A percentile compares a stretch with the other conserved stretches of the same genome.
Evolutionary conservation across 2,888 invertebrate genomes (phyloP).

Genomic region (Lasius platythorax): DNA sequence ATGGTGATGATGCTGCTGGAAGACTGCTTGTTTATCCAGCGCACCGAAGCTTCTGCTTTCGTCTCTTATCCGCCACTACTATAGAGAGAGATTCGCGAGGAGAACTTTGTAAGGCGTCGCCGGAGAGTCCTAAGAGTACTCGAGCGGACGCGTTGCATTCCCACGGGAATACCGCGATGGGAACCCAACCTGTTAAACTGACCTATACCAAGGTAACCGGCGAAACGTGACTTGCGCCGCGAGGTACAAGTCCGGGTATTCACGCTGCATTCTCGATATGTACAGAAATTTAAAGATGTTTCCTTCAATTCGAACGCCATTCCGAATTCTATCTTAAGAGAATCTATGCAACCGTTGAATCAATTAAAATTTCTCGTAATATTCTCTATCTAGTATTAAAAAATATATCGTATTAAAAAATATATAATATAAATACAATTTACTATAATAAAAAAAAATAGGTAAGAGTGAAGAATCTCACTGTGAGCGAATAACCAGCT

Average conservation of each 20-base stretch:
- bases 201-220: constrained; percentile 69
- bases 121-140: constrained; percentile 60
- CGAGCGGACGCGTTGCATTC: constrained; percentile 68
- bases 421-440: not conserved
- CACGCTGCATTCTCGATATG: not conserved
- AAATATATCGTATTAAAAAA: not conserved
- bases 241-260: constrained; percentile 24
- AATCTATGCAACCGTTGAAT: not conserved
- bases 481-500: not conserved
- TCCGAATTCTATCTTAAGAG: not conserved
- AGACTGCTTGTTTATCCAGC: constrained; percentile 77
- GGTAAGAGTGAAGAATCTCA: not conserved
- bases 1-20: constrained; percentile 54
- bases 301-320: not conserved
- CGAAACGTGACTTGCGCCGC: constrained; percentile 69
- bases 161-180: constrained; percentile 73
- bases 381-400: not conserved
- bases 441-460: not conserved
- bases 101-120: constrained; percentile 65
- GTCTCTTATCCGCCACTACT: constrained; percentile 59
- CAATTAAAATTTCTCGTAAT: not conserved
- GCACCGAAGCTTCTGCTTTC: constrained; percentile 73
- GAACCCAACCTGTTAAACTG: constrained; percentile 74
- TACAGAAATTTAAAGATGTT: not conserved
- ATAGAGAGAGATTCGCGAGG: constrained; percentile 14